phyloP scores from a whole-genome alignment of 2,888 invertebrate species.

The Tyria jacobaeae region DNA sequence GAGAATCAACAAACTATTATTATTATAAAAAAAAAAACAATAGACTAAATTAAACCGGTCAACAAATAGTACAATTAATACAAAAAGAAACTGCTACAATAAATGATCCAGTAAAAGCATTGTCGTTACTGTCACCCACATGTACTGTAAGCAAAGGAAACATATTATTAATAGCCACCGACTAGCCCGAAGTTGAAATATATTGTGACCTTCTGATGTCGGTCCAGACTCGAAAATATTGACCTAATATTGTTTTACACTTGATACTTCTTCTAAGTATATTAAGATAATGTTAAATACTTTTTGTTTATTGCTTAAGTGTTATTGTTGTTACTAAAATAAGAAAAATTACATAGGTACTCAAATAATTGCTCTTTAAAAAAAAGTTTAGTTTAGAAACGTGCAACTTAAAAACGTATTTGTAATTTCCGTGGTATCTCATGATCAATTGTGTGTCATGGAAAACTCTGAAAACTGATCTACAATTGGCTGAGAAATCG shows the following conservation, averaged over 20 bases:
- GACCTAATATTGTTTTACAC: constrained; percentile 37
- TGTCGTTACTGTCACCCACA: constrained; percentile 83
- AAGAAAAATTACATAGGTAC: too few relatives aligned
- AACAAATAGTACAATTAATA: constrained; percentile 56
- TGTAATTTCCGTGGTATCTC: too few relatives aligned
- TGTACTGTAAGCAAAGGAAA: constrained; percentile 73
- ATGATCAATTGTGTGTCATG: too few relatives aligned
- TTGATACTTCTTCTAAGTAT: constrained; percentile 26
- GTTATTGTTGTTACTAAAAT: not conserved
- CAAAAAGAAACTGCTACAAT: constrained; percentile 61
- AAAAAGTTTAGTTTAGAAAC: too few relatives aligned
- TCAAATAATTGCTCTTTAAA: too few relatives aligned
- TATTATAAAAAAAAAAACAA: too few relatives aligned
- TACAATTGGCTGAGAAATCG: too few relatives aligned
- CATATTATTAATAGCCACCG: constrained; percentile 77
- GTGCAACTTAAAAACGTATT: too few relatives aligned
- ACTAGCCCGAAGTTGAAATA: constrained; percentile 69
- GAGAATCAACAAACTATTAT: too few relatives aligned
- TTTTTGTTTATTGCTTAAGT: not conserved
- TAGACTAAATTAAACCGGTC: not conserved
- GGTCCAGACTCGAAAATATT: constrained; percentile 52
- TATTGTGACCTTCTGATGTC: constrained; percentile 70
- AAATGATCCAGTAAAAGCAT: constrained; percentile 74
- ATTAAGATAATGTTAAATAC: constrained; percentile 18
- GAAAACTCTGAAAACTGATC: too few relatives aligned